A percentile compares a stretch with the other conserved stretches of the same genome.
Conservation (phyloP, 2,888 invertebrate species). For the Erebia epiphron region DNA sequence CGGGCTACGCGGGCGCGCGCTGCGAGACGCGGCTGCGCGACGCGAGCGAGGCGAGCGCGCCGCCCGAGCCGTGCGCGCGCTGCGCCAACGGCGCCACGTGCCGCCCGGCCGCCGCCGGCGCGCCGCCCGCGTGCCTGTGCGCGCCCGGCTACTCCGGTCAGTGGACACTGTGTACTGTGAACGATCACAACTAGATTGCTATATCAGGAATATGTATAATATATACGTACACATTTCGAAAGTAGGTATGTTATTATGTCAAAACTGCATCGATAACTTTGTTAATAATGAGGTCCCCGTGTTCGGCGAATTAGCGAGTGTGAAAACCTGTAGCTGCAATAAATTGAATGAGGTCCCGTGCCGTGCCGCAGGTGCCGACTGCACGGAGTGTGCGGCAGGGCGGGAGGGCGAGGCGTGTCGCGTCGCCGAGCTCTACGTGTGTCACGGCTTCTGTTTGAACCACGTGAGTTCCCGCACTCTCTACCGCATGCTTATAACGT, state of each 20-base stretch:
- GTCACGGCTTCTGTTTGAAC: not conserved
- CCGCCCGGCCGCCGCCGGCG: slow-evolving; percentile 40
- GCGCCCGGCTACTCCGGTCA: not conserved
- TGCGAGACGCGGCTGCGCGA: slow-evolving; percentile 71
- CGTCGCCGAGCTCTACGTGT: not conserved
- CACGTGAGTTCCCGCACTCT: not conserved
- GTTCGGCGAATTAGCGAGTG: no score
- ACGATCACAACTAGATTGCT: no score
- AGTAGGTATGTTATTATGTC: no score
- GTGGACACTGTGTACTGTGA: not conserved
- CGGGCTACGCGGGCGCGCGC: slow-evolving; percentile 86
- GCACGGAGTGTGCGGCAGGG: slow-evolving; percentile 44
- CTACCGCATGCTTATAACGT: no score
- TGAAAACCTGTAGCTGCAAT: no score
- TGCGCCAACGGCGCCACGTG: slow-evolving; percentile 37
- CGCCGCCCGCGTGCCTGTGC: slow-evolving; percentile 44
- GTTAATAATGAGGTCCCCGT: no score
- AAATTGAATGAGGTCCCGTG: slow-evolving; percentile 43
- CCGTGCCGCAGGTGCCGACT: slow-evolving; percentile 66
- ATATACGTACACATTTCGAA: no score
- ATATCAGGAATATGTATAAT: no score
- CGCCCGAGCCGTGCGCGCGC: slow-evolving; percentile 80
- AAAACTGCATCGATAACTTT: no score
- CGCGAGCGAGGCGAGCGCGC: slow-evolving; percentile 45
- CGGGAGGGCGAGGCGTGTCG: slow-evolving; percentile 80